Evolutionary conservation across 2,113 vertebrate genomes (phyloP).

Genomic region (Erythrocercus mccallii): DNA sequence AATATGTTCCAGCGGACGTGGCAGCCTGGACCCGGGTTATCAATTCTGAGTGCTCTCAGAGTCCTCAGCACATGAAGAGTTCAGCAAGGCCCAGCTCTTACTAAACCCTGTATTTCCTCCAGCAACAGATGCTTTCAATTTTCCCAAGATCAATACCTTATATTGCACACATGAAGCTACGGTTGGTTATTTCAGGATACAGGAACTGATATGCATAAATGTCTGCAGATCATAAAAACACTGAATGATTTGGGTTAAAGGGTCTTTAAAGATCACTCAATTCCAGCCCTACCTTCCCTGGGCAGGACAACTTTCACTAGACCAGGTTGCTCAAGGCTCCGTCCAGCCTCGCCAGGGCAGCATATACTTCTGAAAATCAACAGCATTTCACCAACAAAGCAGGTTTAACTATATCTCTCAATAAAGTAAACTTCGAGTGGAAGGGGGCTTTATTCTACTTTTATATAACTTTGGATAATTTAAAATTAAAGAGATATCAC

Average conservation of each 20-base stretch:
- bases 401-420: background rate
- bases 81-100: background rate
- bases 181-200: background rate
- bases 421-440: background rate
- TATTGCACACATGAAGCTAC: background rate
- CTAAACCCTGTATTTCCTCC: background rate
- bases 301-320: background rate
- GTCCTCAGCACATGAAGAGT: background rate
- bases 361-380: background rate
- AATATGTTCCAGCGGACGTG: accelerated
- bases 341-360: background rate
- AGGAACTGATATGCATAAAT: background rate
- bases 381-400: background rate
- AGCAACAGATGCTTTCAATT: background rate
- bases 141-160: background rate
- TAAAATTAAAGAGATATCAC: background rate
- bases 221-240: background rate
- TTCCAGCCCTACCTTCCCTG: background rate
- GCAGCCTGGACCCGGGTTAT: background rate
- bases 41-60: background rate
- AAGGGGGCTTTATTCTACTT: background rate
- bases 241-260: background rate
- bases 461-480: background rate
- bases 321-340: background rate
- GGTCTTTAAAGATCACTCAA: background rate